A percentile compares a stretch with the other conserved stretches of the same genome.
Conservation (phyloP, 1,140 invertebrate species). For the Batillaria attramentaria region DNA sequence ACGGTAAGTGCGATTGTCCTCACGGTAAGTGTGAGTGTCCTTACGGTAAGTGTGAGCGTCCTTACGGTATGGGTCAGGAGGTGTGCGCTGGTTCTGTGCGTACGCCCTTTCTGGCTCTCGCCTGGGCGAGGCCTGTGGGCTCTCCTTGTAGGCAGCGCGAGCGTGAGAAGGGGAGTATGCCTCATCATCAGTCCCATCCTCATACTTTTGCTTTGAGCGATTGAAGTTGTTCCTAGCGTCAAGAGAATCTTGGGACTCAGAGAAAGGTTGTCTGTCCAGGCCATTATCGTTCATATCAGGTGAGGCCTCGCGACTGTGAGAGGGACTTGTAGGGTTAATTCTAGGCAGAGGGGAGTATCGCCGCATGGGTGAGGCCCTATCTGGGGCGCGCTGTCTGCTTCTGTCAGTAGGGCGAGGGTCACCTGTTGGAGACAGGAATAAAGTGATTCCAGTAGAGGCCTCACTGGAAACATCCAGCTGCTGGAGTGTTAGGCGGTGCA, state of each 20-base stretch:
- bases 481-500: not conserved
- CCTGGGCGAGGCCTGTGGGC: constrained; percentile 6
- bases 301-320: constrained; percentile 15
- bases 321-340: constrained; percentile 35
- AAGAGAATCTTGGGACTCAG: not conserved
- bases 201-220: not conserved
- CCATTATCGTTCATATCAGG: not conserved
- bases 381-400: constrained; percentile 23
- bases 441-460: not conserved
- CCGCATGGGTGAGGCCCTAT: constrained; percentile 39
- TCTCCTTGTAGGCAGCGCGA: not conserved
- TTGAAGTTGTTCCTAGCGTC: not conserved
- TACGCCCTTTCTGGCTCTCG: constrained; percentile 1
- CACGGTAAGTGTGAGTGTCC: not conserved
- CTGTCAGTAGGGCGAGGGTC: constrained; percentile 32
- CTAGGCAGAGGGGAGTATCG: constrained; percentile 47
- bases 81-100: not conserved
- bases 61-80: not conserved
- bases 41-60: not conserved
- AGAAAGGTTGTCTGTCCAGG: too few relatives aligned
- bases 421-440: constrained; percentile 10
- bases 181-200: constrained; percentile 7
- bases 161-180: not conserved
- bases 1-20: not conserved
- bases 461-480: not conserved